Conservation (phyloP, 2,113 vertebrate species). For the Carassius carassius region DNA sequence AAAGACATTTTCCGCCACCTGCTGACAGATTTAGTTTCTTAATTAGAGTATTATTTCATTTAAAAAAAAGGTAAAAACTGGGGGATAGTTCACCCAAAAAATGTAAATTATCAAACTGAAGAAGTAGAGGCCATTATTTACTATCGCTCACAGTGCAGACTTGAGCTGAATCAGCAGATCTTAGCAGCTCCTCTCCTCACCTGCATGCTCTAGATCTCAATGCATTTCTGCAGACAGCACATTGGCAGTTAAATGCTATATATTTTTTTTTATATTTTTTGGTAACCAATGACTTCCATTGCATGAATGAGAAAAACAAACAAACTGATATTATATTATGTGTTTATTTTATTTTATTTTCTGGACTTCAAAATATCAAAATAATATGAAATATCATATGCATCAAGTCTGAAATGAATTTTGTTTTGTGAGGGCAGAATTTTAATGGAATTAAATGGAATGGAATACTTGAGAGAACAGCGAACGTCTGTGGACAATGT, state of each 20-base stretch:
- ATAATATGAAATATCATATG: neutral
- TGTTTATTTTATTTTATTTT: too few species aligned
- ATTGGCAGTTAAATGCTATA: neutral
- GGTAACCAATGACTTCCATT: too few species aligned
- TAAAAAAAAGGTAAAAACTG: too few species aligned
- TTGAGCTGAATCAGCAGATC: constrained; percentile 39
- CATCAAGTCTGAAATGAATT: neutral
- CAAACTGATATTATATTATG: too few species aligned
- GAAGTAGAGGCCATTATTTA: constrained; percentile 24
- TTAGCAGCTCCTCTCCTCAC: neutral
- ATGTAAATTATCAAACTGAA: neutral
- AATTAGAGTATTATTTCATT: too few species aligned
- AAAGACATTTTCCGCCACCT: too few species aligned
- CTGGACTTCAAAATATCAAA: too few species aligned
- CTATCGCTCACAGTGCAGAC: constrained; percentile 36
- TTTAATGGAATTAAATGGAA: neutral
- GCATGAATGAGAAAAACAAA: too few species aligned
- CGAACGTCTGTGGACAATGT: neutral
- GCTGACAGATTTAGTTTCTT: too few species aligned
- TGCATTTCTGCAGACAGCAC: neutral
- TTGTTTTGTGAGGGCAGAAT: neutral
- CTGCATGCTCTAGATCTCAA: constrained; percentile 6
- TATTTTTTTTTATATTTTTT: too few species aligned
- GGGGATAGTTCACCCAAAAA: too few species aligned
- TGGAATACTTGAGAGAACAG: neutral